Conservation (phyloP, 2,113 vertebrate genomes). For the Sitta europaea region DNA sequence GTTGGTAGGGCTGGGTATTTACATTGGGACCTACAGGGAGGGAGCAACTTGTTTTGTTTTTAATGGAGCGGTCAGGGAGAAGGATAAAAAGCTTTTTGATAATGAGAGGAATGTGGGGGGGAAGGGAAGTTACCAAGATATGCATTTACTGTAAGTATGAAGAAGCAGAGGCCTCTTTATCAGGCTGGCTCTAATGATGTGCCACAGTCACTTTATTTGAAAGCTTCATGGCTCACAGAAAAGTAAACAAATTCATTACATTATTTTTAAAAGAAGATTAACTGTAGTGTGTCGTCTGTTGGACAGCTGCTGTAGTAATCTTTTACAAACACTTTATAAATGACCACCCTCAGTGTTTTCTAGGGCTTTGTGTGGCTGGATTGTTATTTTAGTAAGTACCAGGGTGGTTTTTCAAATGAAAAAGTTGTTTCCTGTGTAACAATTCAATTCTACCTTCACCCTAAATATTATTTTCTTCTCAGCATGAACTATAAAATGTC, state of each 20-base stretch:
- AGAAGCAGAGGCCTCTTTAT: slow-evolving; percentile 46
- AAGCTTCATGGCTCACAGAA: slow-evolving; percentile 44
- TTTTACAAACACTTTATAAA: slow-evolving; percentile 58
- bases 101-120: slow-evolving; percentile 11
- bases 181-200: slow-evolving; percentile 39
- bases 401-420: slow-evolving; percentile 29
- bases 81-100: slow-evolving; percentile 57
- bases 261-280: slow-evolving; percentile 65
- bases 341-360: slow-evolving; percentile 46
- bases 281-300: slow-evolving; percentile 48
- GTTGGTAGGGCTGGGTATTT: neutral
- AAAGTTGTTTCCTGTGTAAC: neutral
- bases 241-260: slow-evolving; percentile 66
- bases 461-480: slow-evolving; percentile 11
- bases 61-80: neutral
- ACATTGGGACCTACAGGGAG: neutral
- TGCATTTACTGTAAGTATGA: neutral
- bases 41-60: slow-evolving; percentile 13
- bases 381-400: slow-evolving; percentile 40
- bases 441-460: neutral
- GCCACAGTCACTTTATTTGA: slow-evolving; percentile 58
- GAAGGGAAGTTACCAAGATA: neutral
- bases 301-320: slow-evolving; percentile 57
- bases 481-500: neutral
- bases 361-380: slow-evolving; percentile 16